Conservation (phyloP, 2,797 vertebrate genomes). For the Pachyuromys duprasi region DNA sequence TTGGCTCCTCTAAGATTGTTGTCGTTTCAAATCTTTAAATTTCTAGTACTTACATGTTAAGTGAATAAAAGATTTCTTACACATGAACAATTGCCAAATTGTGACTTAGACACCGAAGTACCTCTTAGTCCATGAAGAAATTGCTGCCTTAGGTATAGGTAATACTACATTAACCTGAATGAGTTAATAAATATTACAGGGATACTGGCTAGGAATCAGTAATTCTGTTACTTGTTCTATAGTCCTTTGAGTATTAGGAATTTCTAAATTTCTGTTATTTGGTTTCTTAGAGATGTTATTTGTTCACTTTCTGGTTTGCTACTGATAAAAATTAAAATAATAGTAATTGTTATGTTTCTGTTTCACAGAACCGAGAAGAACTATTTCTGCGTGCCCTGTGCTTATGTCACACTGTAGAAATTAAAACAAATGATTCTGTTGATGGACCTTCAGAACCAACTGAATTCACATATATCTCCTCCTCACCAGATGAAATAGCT, state of each 20-base stretch:
- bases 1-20: slow-evolving; percentile 32
- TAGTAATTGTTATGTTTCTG: slow-evolving; percentile 1
- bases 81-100: slow-evolving; percentile 5
- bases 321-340: slow-evolving; percentile 56
- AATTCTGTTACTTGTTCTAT: not conserved
- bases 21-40: not conserved
- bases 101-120: slow-evolving; percentile 33
- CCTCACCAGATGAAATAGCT: slow-evolving; percentile 97
- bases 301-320: slow-evolving; percentile 18
- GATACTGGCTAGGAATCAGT: not conserved
- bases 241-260: slow-evolving; percentile 26
- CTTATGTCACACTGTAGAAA: slow-evolving; percentile 97
- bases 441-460: slow-evolving; percentile 80
- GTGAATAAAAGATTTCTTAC: not conserved
- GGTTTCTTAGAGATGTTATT: slow-evolving; percentile 10
- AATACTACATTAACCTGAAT: not conserved
- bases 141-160: slow-evolving; percentile 22
- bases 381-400: slow-evolving; percentile 97
- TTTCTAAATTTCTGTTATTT: slow-evolving; percentile 38
- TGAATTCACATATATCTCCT: slow-evolving; percentile 92
- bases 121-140: slow-evolving; percentile 22
- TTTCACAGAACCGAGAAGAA: slow-evolving; percentile 93
- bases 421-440: slow-evolving; percentile 90
- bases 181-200: not conserved
- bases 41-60: slow-evolving; percentile 45